Percentiles rank a stretch among this genome's conserved stretches.
phyloP scores from a whole-genome alignment of 2,888 invertebrate genomes.

The Eulithis prunata region DNA sequence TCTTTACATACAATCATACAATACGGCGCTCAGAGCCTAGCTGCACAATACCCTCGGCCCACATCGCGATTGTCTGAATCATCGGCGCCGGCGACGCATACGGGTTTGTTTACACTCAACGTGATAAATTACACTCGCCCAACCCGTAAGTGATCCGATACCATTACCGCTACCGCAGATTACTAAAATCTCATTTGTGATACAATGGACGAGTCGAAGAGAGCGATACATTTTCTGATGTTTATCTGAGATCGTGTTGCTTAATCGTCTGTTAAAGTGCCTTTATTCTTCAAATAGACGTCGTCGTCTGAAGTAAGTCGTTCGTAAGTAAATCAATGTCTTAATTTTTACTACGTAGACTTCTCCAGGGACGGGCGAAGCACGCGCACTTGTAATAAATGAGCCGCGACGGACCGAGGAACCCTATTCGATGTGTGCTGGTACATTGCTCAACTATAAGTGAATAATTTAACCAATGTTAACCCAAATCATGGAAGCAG shows the following conservation, averaged over 20 bases:
- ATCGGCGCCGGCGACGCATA: slow-evolving; percentile 68
- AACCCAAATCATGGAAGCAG: slow-evolving; percentile 24
- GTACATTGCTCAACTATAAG: slow-evolving; percentile 32
- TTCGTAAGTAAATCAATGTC: slow-evolving; percentile 54
- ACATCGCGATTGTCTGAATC: slow-evolving; percentile 79
- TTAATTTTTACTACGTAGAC: slow-evolving; percentile 59
- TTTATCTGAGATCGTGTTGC: slow-evolving; percentile 17
- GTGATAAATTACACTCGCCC: slow-evolving; percentile 71
- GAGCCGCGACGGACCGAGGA: slow-evolving; percentile 57
- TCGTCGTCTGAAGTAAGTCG: slow-evolving; percentile 29
- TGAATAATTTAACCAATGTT: slow-evolving; percentile 35
- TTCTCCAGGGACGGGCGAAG: slow-evolving; percentile 60
- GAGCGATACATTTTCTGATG: background rate
- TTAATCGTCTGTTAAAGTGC: slow-evolving; percentile 22
- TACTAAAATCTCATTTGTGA: slow-evolving; percentile 38
- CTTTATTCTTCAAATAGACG: slow-evolving; percentile 21
- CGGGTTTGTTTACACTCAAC: slow-evolving; percentile 75
- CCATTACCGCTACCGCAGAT: slow-evolving; percentile 46
- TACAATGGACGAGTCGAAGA: slow-evolving; percentile 30
- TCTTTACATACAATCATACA: slow-evolving; percentile 80
- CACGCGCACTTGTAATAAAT: slow-evolving; percentile 58
- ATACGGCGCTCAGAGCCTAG: slow-evolving; percentile 58
- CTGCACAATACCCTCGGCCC: slow-evolving; percentile 67
- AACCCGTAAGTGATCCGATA: slow-evolving; percentile 50
- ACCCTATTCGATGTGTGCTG: slow-evolving; percentile 35